These are phyloP conservation scores for Amazona vittata DNA, from an alignment of 2,113 vertebrate species.

Conservation along the genomic window DNA sequence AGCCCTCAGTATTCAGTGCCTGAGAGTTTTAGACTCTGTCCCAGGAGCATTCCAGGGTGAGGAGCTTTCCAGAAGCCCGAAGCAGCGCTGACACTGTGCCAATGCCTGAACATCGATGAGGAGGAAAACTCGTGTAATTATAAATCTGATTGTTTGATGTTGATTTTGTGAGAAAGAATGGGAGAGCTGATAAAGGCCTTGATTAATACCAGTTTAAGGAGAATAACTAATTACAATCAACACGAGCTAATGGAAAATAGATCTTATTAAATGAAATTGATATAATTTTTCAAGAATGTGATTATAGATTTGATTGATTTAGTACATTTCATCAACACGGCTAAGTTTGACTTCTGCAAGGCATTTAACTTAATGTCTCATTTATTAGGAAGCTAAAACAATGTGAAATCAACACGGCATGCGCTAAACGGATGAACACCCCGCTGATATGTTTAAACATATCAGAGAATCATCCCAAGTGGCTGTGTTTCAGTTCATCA, in stretches of 20 bases:
- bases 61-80: neutral
- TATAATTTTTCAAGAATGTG: conserved; percentile 67
- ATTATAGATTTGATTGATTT: conserved; percentile 71
- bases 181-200: conserved; percentile 60
- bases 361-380: conserved; percentile 56
- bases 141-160: conserved; percentile 67
- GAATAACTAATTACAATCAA: conserved; percentile 71
- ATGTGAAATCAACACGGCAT: conserved; percentile 25
- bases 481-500: neutral
- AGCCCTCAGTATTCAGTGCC: neutral
- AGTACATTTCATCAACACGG: conserved; percentile 66
- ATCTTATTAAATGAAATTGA: conserved; percentile 70
- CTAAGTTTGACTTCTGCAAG: conserved; percentile 44
- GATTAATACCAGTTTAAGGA: conserved; percentile 71
- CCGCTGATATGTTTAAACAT: neutral
- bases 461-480: neutral
- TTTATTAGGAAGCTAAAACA: conserved; percentile 63
- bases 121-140: conserved; percentile 47
- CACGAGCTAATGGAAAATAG: conserved; percentile 64
- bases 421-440: neutral
- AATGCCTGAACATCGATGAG: neutral
- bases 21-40: neutral
- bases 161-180: conserved; percentile 60
- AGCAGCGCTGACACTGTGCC: conserved; percentile 27
- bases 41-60: neutral